phyloP scores from a whole-genome alignment of 2,797 vertebrate species.

The Coilia nasus region DNA sequence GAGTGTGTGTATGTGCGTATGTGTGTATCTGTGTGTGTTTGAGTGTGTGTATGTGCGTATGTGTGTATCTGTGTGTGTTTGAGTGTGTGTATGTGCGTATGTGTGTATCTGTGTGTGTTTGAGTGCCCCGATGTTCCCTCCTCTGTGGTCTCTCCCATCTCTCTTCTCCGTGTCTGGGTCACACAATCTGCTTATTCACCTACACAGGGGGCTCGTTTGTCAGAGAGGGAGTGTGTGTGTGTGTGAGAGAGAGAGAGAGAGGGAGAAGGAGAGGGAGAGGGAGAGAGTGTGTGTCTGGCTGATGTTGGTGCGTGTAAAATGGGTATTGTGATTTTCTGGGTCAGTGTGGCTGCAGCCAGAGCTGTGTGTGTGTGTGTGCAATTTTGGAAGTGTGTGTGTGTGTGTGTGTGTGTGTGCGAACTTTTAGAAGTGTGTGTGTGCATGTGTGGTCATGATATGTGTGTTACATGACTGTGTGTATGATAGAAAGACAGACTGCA shows the following conservation, averaged over 20 bases:
- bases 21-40: neutral
- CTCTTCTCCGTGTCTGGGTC: neutral
- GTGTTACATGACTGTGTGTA: neutral
- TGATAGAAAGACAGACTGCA: too few species aligned
- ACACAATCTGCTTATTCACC: conserved; percentile 10
- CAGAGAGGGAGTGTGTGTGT: neutral
- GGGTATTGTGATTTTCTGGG: conserved; percentile 28
- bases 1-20: neutral
- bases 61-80: too few species aligned
- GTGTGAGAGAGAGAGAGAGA: neutral
- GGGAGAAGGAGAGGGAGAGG: neutral
- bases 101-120: neutral
- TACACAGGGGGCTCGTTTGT: neutral
- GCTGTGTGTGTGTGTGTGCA: conserved; percentile 34
- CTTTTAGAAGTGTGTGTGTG: neutral
- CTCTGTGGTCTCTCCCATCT: neutral
- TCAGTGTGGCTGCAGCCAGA: conserved; percentile 35
- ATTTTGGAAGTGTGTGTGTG: conserved; percentile 38
- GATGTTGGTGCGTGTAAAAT: conserved; percentile 48
- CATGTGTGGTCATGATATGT: neutral
- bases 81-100: too few species aligned
- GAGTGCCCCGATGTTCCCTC: neutral
- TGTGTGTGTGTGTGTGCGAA: neutral
- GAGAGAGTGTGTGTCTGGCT: neutral
- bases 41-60: too few species aligned